Percentiles rank a stretch among this genome's conserved stretches.
Conservation (phyloP, 2,797 vertebrate genomes). For the Catostomus latipinnis region DNA sequence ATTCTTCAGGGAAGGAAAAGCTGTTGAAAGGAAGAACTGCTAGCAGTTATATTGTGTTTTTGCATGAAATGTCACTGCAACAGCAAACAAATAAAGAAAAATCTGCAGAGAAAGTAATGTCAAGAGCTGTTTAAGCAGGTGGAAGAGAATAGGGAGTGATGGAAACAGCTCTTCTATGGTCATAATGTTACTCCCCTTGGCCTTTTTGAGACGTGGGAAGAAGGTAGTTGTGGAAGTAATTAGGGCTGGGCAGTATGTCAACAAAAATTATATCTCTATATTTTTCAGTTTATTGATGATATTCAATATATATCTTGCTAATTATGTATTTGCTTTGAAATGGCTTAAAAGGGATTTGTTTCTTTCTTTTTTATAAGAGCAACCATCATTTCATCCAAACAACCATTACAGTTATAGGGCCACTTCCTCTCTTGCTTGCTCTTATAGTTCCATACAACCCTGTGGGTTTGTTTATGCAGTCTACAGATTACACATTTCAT, state of each 20-base stretch:
- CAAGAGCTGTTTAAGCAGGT: conserved; percentile 6
- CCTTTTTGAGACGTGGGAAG: too few relatives aligned
- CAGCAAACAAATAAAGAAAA: conserved; percentile 40
- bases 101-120: conserved; percentile 29
- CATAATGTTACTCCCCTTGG: neutral
- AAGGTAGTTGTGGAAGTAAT: too few relatives aligned
- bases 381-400: too few relatives aligned
- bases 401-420: neutral
- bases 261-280: too few relatives aligned
- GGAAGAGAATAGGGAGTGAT: neutral
- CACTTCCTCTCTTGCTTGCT: conserved; percentile 22
- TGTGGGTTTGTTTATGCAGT: conserved; percentile 12
- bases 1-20: conserved; percentile 15
- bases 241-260: too few relatives aligned
- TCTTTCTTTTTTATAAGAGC: too few relatives aligned
- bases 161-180: neutral
- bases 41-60: conserved; percentile 4
- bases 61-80: conserved; percentile 10
- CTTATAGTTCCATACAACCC: neutral
- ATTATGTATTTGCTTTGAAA: too few relatives aligned
- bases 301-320: too few relatives aligned
- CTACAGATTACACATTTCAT: neutral
- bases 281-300: too few relatives aligned
- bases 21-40: conserved; percentile 9
- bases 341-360: too few relatives aligned